Evolutionary conservation across 2,888 invertebrate species (phyloP).

Genomic region (Pterostichus madidus): DNA sequence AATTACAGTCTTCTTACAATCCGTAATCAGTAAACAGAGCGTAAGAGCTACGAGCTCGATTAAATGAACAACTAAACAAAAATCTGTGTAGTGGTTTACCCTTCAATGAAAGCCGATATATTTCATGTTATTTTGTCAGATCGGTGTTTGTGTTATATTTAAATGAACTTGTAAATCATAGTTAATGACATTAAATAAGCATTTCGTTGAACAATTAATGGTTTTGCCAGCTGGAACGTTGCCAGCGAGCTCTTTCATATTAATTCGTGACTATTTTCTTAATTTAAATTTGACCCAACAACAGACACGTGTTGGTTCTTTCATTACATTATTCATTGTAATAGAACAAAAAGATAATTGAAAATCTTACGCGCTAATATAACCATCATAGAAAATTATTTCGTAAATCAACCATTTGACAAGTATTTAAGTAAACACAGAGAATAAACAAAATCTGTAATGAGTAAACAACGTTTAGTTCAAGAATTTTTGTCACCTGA

Average conservation of each 20-base stretch:
- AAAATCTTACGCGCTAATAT: too few relatives aligned
- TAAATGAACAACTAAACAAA: too few relatives aligned
- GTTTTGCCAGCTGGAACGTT: conserved; percentile 3
- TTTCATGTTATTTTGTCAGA: too few relatives aligned
- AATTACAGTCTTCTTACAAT: too few relatives aligned
- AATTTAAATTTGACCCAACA: not conserved
- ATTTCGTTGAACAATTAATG: conserved; percentile 50
- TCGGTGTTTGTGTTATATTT: conserved; percentile 28
- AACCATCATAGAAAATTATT: too few relatives aligned
- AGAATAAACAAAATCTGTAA: not conserved
- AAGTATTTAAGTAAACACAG: not conserved
- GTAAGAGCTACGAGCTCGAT: too few relatives aligned
- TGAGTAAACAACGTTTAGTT: too few relatives aligned
- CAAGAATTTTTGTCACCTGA: too few relatives aligned
- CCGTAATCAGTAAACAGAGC: too few relatives aligned
- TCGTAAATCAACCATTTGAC: not conserved
- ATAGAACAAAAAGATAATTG: not conserved
- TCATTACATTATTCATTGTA: not conserved
- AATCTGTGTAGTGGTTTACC: too few relatives aligned
- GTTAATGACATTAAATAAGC: conserved; percentile 51
- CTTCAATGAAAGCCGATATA: too few relatives aligned
- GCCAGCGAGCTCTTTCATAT: conserved; percentile 35
- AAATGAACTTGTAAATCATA: conserved; percentile 50
- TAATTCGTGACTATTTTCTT: conserved; percentile 30
- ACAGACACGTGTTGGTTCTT: conserved; percentile 7